Evolutionary conservation across 1,140 invertebrate genomes (phyloP).

Genomic region (Atta cephalotes): DNA sequence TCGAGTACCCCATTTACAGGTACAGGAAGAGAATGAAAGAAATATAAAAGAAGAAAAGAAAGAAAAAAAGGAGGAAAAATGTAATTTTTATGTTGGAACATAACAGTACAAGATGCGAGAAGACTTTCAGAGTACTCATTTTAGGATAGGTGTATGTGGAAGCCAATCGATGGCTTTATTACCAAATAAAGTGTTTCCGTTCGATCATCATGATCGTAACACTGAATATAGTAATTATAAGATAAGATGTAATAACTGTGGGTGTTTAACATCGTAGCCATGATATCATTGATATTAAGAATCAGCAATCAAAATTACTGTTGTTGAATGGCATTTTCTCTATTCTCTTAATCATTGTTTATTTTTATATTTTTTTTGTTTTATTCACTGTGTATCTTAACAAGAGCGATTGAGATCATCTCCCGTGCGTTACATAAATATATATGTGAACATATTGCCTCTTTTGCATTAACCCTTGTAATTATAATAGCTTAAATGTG

Average conservation of each 20-base stretch:
- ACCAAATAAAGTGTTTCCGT: slow-evolving; percentile 71
- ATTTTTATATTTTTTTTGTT: slow-evolving; percentile 17
- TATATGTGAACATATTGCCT: slow-evolving; percentile 20
- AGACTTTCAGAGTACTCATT: slow-evolving; percentile 69
- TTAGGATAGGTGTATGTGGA: slow-evolving; percentile 65
- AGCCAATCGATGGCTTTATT: slow-evolving; percentile 62
- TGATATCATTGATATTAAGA: slow-evolving; percentile 44
- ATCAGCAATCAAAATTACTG: slow-evolving; percentile 68
- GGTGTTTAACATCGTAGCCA: slow-evolving; percentile 70
- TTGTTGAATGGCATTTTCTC: slow-evolving; percentile 31
- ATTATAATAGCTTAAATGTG: slow-evolving; percentile 63
- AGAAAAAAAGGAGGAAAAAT: slow-evolving; percentile 22
- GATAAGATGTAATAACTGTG: slow-evolving; percentile 68
- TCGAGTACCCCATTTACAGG: slow-evolving; percentile 81
- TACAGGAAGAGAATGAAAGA: slow-evolving; percentile 70
- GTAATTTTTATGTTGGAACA: slow-evolving; percentile 65
- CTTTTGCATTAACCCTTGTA: slow-evolving; percentile 50
- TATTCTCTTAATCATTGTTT: slow-evolving; percentile 11
- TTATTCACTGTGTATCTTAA: background rate
- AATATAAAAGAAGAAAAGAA: background rate
- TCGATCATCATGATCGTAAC: slow-evolving; percentile 63
- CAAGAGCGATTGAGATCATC: background rate
- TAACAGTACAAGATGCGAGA: slow-evolving; percentile 70
- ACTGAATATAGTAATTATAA: slow-evolving; percentile 67
- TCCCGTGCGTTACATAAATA: background rate